Evolutionary conservation across 1,140 invertebrate species (phyloP).

Genomic region (Cyclina sinensis): DNA sequence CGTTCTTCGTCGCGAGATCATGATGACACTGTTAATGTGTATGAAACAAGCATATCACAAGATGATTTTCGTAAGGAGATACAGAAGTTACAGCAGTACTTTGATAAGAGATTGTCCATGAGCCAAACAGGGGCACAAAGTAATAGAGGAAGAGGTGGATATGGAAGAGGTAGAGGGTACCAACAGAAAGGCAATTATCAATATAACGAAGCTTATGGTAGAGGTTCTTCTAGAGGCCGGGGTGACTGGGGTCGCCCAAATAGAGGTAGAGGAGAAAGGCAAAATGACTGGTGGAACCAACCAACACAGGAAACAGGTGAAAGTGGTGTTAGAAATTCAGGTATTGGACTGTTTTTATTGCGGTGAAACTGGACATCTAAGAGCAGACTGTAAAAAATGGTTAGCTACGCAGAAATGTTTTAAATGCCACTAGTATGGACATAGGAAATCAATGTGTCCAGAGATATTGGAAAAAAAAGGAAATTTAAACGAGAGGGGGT

Average conservation of each 20-base stretch:
- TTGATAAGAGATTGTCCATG: not conserved
- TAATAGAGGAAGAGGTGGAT: too few species aligned
- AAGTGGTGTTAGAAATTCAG: too few species aligned
- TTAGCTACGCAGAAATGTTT: not conserved
- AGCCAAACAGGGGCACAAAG: too few species aligned
- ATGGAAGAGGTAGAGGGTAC: not conserved
- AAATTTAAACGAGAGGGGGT: not conserved
- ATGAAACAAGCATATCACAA: not conserved
- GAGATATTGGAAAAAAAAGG: not conserved
- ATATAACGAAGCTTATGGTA: too few species aligned
- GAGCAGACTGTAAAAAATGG: not conserved
- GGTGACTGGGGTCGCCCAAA: not conserved
- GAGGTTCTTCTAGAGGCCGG: not conserved
- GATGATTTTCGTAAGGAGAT: not conserved
- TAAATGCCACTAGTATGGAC: not conserved
- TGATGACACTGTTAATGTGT: not conserved
- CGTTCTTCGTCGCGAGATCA: too few species aligned
- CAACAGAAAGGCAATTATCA: not conserved
- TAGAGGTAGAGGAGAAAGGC: not conserved
- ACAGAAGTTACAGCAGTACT: not conserved
- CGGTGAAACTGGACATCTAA: not conserved
- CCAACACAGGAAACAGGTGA: not conserved
- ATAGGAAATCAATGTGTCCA: not conserved
- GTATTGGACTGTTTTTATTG: too few species aligned
- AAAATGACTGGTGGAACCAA: not conserved